Evolutionary conservation across 2,797 vertebrate species (phyloP), one percentile per base, ranked within the genome.

Genomic region (Gymnopithys bicolor): DNA sequence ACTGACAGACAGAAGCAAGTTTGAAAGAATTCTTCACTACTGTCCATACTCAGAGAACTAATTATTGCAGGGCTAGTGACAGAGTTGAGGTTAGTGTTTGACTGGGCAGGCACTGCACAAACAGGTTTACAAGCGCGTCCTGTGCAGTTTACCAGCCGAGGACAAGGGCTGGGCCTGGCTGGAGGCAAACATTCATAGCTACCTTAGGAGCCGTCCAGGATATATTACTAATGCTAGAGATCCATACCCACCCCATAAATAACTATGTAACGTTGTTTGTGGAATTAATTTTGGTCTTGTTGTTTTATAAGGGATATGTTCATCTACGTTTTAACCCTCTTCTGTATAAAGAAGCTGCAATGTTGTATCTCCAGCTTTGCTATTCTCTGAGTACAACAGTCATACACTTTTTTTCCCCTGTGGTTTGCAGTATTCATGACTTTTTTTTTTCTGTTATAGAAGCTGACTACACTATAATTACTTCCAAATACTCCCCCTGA

Each of bases 401-500:
- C 35, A 33, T 68, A 55, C 3, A 15, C 33, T 21, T 19, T 81
- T 86, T 39, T 93, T 94, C 86, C 73, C 51, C 43, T 48, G 46
- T 71, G 51, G 35, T 88, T 86, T 91, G 55, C 17, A 81, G 33
- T 45, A 76, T 63, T 91, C 58, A 30, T 59, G 3, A 63, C 14
- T 48, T 76, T 73, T 84, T 74, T 56, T 86, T 88, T 75, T 75
- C 66, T 94, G 37, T 66, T 81, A 11, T 81, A 83, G 90, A 88
- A 79, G 51, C 53, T 88, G 87, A 91, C 90, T 94, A 63, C 39
- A 23, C 39, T 76, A 69, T 94, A 95, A 96, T 73, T 76, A 66
- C 76, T 94, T 88, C 51, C 82, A 94, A 95, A 96, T 78, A 78
- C 73, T 94, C 77, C 87, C 75, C 94, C 32, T 96, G 89, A 94